phyloP scores from a whole-genome alignment of 35 echinoderm and acorn worm species.

The Lytechinus variegatus region DNA sequence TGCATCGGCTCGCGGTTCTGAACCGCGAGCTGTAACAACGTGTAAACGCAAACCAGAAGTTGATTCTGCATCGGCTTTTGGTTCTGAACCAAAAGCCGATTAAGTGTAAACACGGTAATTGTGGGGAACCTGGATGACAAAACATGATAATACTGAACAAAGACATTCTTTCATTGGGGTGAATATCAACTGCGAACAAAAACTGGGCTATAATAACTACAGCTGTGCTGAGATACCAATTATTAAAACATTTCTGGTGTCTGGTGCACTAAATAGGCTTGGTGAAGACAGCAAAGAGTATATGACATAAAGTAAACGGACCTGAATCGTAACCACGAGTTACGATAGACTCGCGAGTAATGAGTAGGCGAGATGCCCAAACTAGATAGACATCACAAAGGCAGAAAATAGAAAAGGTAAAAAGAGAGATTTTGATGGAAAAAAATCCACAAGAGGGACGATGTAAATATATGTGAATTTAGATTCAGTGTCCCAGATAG shows the following conservation, averaged over 20 bases:
- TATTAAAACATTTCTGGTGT: neutral
- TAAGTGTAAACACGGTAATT: too few species aligned
- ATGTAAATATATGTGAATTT: too few species aligned
- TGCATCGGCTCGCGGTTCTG: too few species aligned
- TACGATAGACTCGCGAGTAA: conserved; percentile 78
- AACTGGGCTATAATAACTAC: neutral
- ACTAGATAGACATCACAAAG: conserved; percentile 54
- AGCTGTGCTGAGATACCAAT: neutral
- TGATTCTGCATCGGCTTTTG: too few species aligned
- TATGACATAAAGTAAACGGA: neutral
- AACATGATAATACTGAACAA: neutral
- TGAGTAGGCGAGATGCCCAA: conserved; percentile 72
- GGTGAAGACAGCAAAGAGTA: neutral
- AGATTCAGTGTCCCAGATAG: too few species aligned
- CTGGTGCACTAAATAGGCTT: neutral
- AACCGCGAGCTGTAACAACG: too few species aligned
- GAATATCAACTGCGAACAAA: neutral
- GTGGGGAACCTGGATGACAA: too few species aligned
- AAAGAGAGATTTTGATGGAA: conserved; percentile 22
- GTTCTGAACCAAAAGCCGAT: too few species aligned
- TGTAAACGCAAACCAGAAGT: too few species aligned
- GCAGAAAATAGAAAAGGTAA: conserved; percentile 16
- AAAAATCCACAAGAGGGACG: neutral
- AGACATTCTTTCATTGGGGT: neutral
- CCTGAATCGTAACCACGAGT: conserved; percentile 64